Evolutionary conservation across 2,888 invertebrate species (phyloP).

Genomic region (Tenthredo amoena): DNA sequence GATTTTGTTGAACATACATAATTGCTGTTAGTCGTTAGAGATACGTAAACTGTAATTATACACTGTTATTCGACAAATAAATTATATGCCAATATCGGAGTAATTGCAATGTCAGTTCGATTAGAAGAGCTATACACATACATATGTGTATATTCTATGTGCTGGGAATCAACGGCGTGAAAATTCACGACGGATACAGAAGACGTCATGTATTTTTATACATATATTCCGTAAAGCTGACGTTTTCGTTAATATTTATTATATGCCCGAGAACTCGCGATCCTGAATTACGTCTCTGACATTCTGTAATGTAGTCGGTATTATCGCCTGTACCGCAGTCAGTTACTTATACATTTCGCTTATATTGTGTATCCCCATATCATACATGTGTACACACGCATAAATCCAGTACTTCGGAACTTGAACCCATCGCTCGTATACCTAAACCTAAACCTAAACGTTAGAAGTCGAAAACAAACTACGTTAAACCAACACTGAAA

Average conservation of each 20-base stretch:
- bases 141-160: not conserved
- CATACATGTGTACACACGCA: not conserved
- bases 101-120: not conserved
- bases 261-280: not conserved
- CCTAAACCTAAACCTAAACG: not conserved
- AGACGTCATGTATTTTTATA: not conserved
- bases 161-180: not conserved
- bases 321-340: not conserved
- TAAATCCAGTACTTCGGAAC: not conserved
- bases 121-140: not conserved
- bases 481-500: not conserved
- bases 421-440: not conserved
- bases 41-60: not conserved
- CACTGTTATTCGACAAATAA: not conserved
- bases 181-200: not conserved
- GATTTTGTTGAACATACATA: not conserved
- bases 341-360: not conserved
- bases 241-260: slow-evolving; percentile 1
- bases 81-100: not conserved
- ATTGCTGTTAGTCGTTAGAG: not conserved
- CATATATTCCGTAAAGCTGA: not conserved
- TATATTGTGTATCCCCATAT: not conserved
- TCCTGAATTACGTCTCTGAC: not conserved
- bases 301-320: not conserved
- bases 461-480: not conserved